These are phyloP conservation scores for Geotrypetes seraphini DNA, from an alignment of 2,797 vertebrate species.

Conservation along the genomic window DNA sequence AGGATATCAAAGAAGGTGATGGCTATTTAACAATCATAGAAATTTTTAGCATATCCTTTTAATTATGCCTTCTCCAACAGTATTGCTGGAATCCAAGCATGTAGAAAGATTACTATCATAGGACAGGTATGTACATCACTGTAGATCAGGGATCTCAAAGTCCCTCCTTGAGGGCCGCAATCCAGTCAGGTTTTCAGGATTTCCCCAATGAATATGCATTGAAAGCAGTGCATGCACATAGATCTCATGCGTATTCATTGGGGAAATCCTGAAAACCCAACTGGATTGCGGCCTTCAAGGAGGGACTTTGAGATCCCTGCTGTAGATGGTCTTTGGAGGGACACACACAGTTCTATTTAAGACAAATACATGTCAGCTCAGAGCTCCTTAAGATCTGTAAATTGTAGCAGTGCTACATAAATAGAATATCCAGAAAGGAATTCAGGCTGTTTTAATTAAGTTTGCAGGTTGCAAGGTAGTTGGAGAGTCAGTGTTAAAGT, in stretches of 20 bases:
- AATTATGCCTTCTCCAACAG: conserved; percentile 2
- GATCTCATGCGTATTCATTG: too few species aligned
- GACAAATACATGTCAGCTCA: neutral
- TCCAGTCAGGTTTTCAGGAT: too few species aligned
- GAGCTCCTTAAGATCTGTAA: neutral
- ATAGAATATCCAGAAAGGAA: neutral
- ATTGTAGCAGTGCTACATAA: conserved; percentile 3
- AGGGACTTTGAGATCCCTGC: too few species aligned
- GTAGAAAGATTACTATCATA: neutral
- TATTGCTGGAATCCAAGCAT: neutral
- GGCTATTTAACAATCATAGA: conserved; percentile 10
- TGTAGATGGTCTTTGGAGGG: neutral
- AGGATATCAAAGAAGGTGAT: conserved; percentile 12
- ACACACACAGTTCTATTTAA: neutral
- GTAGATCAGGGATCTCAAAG: too few species aligned
- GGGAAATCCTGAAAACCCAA: too few species aligned
- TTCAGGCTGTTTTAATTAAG: conserved; percentile 10
- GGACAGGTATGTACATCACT: neutral
- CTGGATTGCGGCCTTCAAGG: too few species aligned
- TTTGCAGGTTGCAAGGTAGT: conserved; percentile 4
- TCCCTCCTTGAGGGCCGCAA: too few species aligned
- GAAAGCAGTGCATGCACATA: too few species aligned
- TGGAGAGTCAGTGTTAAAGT: neutral
- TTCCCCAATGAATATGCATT: too few species aligned
- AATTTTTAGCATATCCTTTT: conserved; percentile 13